These are phyloP conservation scores for Ornithoptera alexandrae DNA, from an alignment of 2,888 invertebrate species.

Conservation along the genomic window DNA sequence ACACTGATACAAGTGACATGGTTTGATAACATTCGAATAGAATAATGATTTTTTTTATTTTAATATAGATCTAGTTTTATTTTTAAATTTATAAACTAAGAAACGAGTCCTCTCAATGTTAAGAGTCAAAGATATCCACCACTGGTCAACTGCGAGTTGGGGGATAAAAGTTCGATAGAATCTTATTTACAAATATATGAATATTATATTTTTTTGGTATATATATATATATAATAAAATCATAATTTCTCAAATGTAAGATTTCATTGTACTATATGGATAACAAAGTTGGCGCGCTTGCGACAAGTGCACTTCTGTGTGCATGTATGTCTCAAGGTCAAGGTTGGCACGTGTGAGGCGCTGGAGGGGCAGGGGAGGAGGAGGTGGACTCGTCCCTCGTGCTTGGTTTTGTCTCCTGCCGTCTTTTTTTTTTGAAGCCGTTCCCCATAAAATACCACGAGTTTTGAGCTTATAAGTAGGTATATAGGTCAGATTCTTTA, in stretches of 20 bases:
- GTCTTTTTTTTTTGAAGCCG: conserved; percentile 23
- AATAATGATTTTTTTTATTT: no score
- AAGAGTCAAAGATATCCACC: no score
- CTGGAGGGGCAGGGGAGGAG: conserved; percentile 30
- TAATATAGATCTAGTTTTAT: no score
- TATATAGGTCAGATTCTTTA: conserved; percentile 31
- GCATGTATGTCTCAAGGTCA: conserved; percentile 59
- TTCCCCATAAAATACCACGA: conserved; percentile 31
- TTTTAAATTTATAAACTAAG: no score
- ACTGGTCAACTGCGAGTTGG: no score
- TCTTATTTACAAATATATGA: background rate
- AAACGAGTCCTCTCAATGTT: no score
- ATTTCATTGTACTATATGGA: background rate
- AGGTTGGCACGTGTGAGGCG: conserved; percentile 56
- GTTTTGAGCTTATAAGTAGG: conserved; percentile 27
- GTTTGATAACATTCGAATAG: no score
- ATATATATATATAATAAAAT: background rate
- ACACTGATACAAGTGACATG: no score
- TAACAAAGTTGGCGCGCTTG: conserved; percentile 21
- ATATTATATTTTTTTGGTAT: background rate
- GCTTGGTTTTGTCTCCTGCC: conserved; percentile 10
- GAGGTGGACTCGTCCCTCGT: conserved; percentile 17
- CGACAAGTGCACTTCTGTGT: conserved; percentile 32
- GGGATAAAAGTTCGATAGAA: background rate
- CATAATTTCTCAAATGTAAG: background rate